A percentile compares a stretch with the other conserved stretches of the same genome.
Conservation (phyloP, 1,140 invertebrate species). For the Steinernema feltiae region DNA sequence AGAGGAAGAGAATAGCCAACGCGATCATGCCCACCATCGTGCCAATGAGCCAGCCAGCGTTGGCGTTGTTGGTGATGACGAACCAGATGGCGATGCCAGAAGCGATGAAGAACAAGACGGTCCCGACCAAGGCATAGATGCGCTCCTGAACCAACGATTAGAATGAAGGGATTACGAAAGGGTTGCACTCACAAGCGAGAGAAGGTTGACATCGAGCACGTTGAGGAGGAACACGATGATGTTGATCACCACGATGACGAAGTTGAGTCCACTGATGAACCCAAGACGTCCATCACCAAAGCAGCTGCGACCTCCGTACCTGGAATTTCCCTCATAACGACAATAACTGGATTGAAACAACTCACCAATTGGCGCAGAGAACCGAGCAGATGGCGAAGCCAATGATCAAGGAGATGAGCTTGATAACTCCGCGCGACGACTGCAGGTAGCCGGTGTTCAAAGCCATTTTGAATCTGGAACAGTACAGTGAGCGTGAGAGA, state of each 20-base stretch:
- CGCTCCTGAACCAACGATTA: constrained; percentile 14
- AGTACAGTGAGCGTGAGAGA: not conserved
- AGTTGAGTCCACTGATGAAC: constrained; percentile 36
- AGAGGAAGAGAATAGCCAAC: constrained; percentile 39
- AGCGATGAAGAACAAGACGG: constrained; percentile 43
- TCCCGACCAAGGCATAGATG: constrained; percentile 38
- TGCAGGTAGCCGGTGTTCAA: constrained; percentile 36
- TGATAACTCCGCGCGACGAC: constrained; percentile 38
- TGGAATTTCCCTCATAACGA: constrained; percentile 1
- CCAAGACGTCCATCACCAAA: constrained; percentile 47
- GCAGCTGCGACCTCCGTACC: constrained; percentile 43
- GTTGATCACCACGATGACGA: constrained; percentile 2
- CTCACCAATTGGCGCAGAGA: constrained; percentile 45
- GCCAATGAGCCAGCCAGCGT: constrained; percentile 38
- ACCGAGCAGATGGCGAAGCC: constrained; percentile 46
- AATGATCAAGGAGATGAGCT: constrained; percentile 44
- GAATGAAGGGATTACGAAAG: not conserved
- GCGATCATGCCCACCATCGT: constrained; percentile 30
- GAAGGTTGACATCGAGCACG: constrained; percentile 30
- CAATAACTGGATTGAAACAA: constrained; percentile 24
- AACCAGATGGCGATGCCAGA: constrained; percentile 42
- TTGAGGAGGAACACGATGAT: constrained; percentile 40
- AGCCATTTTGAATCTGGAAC: not conserved
- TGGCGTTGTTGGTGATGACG: constrained; percentile 41
- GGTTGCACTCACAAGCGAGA: constrained; percentile 22